Conservation (phyloP, 2,113 vertebrate species). For the Dasyornis broadbenti region DNA sequence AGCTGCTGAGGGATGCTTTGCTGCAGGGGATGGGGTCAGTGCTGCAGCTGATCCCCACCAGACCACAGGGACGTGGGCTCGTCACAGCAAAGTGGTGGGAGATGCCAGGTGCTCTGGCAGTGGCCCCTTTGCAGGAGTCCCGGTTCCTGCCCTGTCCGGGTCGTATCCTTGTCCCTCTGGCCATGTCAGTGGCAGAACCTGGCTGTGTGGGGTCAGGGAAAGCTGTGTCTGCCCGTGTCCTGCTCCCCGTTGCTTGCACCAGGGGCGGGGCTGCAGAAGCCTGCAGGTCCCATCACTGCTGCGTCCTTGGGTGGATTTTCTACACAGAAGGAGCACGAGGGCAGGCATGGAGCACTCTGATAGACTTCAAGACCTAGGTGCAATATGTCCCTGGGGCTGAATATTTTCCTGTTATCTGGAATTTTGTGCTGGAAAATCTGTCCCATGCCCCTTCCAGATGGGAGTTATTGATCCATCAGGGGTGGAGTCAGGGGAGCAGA, state of each 20-base stretch:
- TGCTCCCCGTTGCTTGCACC: rapidly evolving
- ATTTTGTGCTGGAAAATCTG: neutral
- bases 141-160: neutral
- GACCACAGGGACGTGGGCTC: rapidly evolving
- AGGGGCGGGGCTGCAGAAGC: neutral
- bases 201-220: neutral
- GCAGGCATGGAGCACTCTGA: neutral
- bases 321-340: neutral
- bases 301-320: neutral
- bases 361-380: neutral
- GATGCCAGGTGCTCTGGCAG: neutral
- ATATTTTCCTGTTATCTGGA: neutral
- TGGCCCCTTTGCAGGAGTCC: neutral
- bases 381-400: neutral
- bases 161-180: neutral
- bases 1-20: neutral
- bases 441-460: neutral
- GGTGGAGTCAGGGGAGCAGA: neutral
- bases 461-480: neutral
- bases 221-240: neutral
- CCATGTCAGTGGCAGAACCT: neutral
- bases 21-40: neutral
- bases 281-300: neutral
- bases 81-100: neutral
- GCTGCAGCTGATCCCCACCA: neutral